Evolutionary conservation across 2,888 invertebrate genomes (phyloP).

Genomic region (Subacronicta megacephala): DNA sequence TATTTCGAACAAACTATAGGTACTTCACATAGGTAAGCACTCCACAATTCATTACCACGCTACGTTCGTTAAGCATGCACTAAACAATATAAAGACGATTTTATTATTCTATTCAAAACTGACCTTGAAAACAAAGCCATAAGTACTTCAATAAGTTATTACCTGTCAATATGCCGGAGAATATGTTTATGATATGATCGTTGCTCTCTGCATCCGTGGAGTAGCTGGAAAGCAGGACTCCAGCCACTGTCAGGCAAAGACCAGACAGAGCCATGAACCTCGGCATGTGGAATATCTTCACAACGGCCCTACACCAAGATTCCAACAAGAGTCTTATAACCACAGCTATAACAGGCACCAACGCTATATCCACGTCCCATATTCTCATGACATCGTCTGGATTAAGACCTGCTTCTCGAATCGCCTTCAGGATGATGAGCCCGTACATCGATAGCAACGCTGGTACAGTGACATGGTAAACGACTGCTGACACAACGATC

Average conservation of each 20-base stretch:
- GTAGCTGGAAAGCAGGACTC: constrained; percentile 87
- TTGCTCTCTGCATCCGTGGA: constrained; percentile 82
- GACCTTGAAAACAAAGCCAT: constrained; percentile 46
- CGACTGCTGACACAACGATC: constrained; percentile 88
- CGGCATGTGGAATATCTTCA: constrained; percentile 90
- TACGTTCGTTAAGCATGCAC: constrained; percentile 21
- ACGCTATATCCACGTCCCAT: constrained; percentile 90
- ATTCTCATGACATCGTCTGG: constrained; percentile 77
- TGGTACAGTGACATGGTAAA: constrained; percentile 91
- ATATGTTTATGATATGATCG: constrained; percentile 83
- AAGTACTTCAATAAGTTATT: constrained; percentile 56
- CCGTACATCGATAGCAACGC: constrained; percentile 88
- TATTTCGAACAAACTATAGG: no score
- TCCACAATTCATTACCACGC: constrained; percentile 31
- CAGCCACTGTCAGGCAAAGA: constrained; percentile 89
- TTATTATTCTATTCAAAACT: constrained; percentile 37
- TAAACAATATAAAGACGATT: constrained; percentile 45
- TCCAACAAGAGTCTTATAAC: constrained; percentile 90
- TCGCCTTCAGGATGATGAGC: constrained; percentile 86
- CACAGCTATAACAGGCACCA: constrained; percentile 90
- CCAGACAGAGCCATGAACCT: constrained; percentile 89
- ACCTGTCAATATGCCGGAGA: constrained; percentile 88
- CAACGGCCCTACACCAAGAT: constrained; percentile 89
- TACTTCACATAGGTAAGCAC: constrained; percentile 7
- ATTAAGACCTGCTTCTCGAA: constrained; percentile 84